These are phyloP conservation scores for Uropsilus gracilis DNA, from an alignment of 2,113 vertebrate species.

Conservation along the genomic window DNA sequence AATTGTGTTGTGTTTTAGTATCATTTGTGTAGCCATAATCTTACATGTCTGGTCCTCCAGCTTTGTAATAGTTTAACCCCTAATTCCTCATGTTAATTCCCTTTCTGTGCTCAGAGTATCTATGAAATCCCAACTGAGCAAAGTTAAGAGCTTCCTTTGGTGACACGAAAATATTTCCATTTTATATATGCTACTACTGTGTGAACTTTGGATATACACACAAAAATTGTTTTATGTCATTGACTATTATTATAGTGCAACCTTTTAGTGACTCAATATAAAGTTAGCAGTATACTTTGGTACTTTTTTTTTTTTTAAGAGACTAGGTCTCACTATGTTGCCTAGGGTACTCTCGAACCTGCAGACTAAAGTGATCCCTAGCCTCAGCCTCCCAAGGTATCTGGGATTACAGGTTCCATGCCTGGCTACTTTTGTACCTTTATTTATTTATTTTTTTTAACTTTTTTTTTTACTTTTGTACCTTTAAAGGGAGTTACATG, in stretches of 20 bases:
- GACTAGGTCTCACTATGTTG: no score
- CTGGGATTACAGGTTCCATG: no score
- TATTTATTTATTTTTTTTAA: no score
- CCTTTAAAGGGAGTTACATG: neutral
- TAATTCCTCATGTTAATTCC: neutral
- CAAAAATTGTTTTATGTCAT: slow-evolving; percentile 13
- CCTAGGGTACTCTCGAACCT: no score
- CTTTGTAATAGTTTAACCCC: neutral
- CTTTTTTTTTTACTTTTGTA: no score
- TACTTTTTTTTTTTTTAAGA: no score
- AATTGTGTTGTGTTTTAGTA: neutral
- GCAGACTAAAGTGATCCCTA: no score
- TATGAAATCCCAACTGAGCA: neutral
- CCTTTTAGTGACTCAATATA: neutral
- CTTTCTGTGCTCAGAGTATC: neutral
- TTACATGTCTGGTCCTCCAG: neutral
- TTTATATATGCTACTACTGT: neutral
- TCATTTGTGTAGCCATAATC: neutral
- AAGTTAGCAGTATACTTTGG: no score
- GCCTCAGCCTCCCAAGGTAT: no score
- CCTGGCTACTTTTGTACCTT: no score
- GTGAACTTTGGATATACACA: slow-evolving; percentile 8
- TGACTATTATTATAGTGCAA: slow-evolving; percentile 29
- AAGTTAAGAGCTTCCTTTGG: slow-evolving; percentile 31
- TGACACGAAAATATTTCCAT: neutral